phyloP scores from a whole-genome alignment of 23 tunicate genomes.

The Trididemnum clinides region DNA sequence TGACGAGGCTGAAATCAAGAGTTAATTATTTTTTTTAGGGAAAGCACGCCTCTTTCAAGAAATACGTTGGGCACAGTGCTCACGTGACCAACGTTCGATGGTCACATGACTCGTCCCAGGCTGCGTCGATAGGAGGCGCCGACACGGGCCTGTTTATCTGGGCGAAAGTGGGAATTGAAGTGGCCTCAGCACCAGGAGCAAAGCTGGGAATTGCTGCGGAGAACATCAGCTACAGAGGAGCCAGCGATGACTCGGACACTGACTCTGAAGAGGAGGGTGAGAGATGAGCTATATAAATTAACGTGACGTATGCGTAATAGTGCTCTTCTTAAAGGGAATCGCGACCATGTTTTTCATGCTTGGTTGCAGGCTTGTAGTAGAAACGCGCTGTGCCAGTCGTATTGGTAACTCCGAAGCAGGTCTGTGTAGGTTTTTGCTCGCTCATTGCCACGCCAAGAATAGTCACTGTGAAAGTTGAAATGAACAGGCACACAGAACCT shows the following conservation, averaged over 20 bases:
- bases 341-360: too few species aligned
- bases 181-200: neutral
- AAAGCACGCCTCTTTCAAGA: conserved; percentile 89
- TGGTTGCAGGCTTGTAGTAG: too few species aligned
- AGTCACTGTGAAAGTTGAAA: too few species aligned
- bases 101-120: conserved; percentile 70
- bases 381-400: too few species aligned
- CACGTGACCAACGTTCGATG: conserved; percentile 97
- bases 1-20: too few species aligned
- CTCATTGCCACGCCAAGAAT: too few species aligned
- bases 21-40: conserved; percentile 52
- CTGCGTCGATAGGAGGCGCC: conserved; percentile 69
- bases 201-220: neutral
- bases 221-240: conserved; percentile 69
- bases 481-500: too few species aligned
- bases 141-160: conserved; percentile 74
- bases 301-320: too few species aligned
- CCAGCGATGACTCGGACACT: conserved; percentile 92
- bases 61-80: conserved; percentile 93
- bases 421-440: too few species aligned
- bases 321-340: too few species aligned
- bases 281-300: too few species aligned
- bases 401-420: too few species aligned
- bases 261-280: conserved; percentile 94
- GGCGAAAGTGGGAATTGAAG: conserved; percentile 42